Base-by-base conservation (phyloP, 2,888 invertebrate genomes). In the Chirona hameri region DNA sequence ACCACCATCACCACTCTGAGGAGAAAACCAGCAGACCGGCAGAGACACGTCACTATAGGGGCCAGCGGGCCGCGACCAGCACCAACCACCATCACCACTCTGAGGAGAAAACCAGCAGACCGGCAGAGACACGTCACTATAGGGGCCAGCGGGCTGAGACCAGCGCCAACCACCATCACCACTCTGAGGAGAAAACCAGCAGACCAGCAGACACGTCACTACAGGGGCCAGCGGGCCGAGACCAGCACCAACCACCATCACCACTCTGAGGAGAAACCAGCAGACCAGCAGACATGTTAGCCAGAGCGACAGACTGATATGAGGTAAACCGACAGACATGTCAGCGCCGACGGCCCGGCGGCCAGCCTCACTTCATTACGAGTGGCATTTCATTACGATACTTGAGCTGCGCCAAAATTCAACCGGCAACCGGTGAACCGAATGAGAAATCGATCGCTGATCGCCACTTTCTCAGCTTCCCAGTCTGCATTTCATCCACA, bases 41-140 rank as follows among this genome's bases (percentile, higher is more conserved):
- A 79, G 52, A 4, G 15, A 14, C 24, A 24, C 12, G 57, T 15
- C 24, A 60, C 12, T 4, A 14, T 24, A 60, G 21, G 91, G 4
- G 99, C 97, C 82, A 99, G 89, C 0, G 99, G 99, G 0, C 99
- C 99, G 86, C 99, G 90, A 0, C 99, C 98, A 80, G 97, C 98
- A 24, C 97, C 97, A 55, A 98, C 91, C 18, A 98, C 93, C 94
- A 97, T 96, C 31, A 97, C 90, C 82, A 93, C 89, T 81, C 89
- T 88, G 85, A 65, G 84, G 57, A 9, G 55, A 55, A 12, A 12
- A 55, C n/a, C n/a, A n/a, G n/a, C n/a, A n/a, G 48, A 48, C 9
- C 9, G 48, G 48, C 12, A 48, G 9, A 48, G 48, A 48, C 48
- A 48, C 4, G n/a, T n/a, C n/a, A n/a, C n/a, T n/a, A n/a, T n/a